Base-by-base conservation (phyloP, 2,888 invertebrate genomes). In the Ophion costatus region DNA sequence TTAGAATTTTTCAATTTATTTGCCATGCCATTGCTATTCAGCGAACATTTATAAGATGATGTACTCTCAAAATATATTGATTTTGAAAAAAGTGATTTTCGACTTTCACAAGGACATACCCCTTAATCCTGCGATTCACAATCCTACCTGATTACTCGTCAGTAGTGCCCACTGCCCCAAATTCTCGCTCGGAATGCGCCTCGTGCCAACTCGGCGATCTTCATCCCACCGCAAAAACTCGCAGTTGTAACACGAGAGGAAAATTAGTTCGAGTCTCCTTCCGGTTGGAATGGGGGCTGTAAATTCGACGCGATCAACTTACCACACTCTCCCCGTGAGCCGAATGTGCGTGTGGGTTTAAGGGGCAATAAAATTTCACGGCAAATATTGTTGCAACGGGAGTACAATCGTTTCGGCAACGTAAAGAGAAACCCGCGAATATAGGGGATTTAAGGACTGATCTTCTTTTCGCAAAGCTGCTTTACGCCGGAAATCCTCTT, bases 391-490 rank as follows among this genome's bases (percentile, higher is more conserved):
- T 63, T 24, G 38, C 38, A 71, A 71, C 64, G 22, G 42, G 51
- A 77, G 42, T 57, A 77, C 59, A 67, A 80, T 73, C 24, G 71
- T 71, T 63, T 38, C n/a, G 64, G 4, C 17, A 82, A 64, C 22
- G 2, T 22, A 22, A 59, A n/a, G 64, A 29, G 79, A 80, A 42
- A 67, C 2, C 45, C 51, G 42, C 51, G 67, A 82, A 73, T 57
- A 57, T 20, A 59, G 75, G 24, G 76, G 67, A 75, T 75, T 85
- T 76, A 67, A 42, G 51, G 69, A 61, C 71, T 24, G 61, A 76
- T 76, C 71, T 67, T 24, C 71, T 63, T 67, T 24, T 20, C 73
- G 80, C 73, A 85, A 80, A 85, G 73, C 74, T 61, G 85, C 79
- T 82, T 82, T 76, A 22, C 66, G 61, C 33, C 67, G 76, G 42